Percentiles rank a stretch among this genome's conserved stretches.
phyloP scores from a whole-genome alignment of 2,888 invertebrate genomes.

The Acheta domesticus region DNA sequence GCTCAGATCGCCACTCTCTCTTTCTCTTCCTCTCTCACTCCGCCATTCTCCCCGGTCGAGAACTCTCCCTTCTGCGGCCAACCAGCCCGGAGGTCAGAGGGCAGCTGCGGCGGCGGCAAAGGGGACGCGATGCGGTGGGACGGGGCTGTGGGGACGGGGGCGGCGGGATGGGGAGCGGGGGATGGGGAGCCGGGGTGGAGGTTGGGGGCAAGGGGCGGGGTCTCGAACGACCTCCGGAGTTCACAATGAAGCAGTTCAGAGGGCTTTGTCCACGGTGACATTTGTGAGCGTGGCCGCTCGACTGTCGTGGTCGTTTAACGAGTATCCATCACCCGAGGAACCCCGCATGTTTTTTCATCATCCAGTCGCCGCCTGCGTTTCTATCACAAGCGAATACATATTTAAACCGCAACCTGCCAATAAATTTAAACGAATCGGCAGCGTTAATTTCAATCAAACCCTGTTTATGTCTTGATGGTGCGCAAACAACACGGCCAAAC shows the following conservation, averaged over 20 bases:
- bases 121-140: too few species aligned
- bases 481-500: neutral
- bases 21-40: too few species aligned
- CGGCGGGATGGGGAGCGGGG: too few species aligned
- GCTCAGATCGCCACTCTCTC: too few species aligned
- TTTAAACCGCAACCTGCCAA: conserved; percentile 18
- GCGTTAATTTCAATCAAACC: conserved; percentile 18
- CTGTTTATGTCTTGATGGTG: conserved; percentile 9
- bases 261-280: conserved; percentile 9
- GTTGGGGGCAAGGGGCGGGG: too few species aligned
- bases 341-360: neutral
- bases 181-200: too few species aligned
- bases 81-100: too few species aligned
- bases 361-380: neutral
- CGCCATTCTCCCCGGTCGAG: too few species aligned
- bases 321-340: neutral
- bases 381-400: neutral
- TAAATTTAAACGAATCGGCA: neutral
- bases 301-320: conserved; percentile 18
- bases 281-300: neutral
- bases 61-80: too few species aligned
- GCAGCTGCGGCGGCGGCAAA: too few species aligned
- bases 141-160: too few species aligned
- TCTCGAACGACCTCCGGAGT: neutral
- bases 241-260: conserved; percentile 18